Evolutionary conservation across 2,797 vertebrate species (phyloP).

Genomic region (Pogonophryne albipinna): DNA sequence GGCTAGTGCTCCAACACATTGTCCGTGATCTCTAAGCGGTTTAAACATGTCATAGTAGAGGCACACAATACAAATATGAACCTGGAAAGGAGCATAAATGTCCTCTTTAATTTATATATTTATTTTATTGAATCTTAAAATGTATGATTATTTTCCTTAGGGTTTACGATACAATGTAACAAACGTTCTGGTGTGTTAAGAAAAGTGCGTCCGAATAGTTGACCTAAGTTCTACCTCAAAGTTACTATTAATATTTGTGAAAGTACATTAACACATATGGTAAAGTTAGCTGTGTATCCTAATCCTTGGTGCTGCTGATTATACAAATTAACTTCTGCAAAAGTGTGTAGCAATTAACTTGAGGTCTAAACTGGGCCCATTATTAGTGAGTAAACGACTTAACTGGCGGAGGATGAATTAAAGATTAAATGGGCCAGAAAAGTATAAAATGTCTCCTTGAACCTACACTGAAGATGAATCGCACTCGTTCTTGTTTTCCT

Average conservation of each 20-base stretch:
- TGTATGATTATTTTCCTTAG: constrained; percentile 6
- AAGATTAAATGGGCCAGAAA: constrained; percentile 60
- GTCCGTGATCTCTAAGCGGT: too few relatives aligned
- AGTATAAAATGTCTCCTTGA: constrained; percentile 55
- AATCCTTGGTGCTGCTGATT: constrained; percentile 15
- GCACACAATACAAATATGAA: too few relatives aligned
- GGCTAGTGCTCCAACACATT: too few relatives aligned
- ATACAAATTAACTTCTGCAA: constrained; percentile 37
- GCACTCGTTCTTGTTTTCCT: constrained; percentile 45
- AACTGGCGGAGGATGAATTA: constrained; percentile 32
- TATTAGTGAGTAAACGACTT: constrained; percentile 43
- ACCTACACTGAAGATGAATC: constrained; percentile 51
- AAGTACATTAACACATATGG: constrained; percentile 9
- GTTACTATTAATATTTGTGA: constrained; percentile 30
- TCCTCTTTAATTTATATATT: too few relatives aligned
- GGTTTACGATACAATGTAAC: constrained; percentile 6
- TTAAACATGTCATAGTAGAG: too few relatives aligned
- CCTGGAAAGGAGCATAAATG: too few relatives aligned
- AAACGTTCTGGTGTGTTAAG: neutral
- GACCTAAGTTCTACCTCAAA: neutral
- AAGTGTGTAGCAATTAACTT: constrained; percentile 21
- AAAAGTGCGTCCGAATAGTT: constrained; percentile 4
- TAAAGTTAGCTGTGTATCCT: neutral
- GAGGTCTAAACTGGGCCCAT: constrained; percentile 42
- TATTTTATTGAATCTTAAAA: neutral